Percentiles rank a stretch among this genome's conserved stretches.
phyloP scores from a whole-genome alignment of 1,140 invertebrate genomes.

The Drosophila quadrilineata region DNA sequence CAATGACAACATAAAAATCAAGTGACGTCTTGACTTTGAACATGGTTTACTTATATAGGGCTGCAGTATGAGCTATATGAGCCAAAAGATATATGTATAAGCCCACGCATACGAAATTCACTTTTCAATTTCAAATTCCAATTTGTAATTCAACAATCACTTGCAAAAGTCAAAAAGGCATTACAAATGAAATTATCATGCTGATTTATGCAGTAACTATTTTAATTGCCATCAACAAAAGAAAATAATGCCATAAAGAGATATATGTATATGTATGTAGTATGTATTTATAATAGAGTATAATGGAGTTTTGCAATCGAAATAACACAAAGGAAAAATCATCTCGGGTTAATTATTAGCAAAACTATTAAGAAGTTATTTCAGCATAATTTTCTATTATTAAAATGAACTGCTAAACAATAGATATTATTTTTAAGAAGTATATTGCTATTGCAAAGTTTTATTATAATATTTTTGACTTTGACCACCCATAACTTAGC shows the following conservation, averaged over 20 bases:
- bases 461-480: not conserved
- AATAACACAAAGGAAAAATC: not conserved
- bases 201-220: constrained; percentile 5
- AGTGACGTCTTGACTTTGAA: constrained; percentile 36
- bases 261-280: too few species aligned
- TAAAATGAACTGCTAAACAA: not conserved
- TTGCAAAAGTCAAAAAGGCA: constrained; percentile 18
- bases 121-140: constrained; percentile 16
- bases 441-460: not conserved
- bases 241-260: not conserved
- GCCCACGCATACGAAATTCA: constrained; percentile 12
- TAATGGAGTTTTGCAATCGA: constrained; percentile 3
- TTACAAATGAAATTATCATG: constrained; percentile 12
- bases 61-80: too few species aligned
- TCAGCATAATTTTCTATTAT: not conserved
- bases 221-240: not conserved
- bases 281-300: too few species aligned
- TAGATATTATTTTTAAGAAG: not conserved
- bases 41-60: not conserved
- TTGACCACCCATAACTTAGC: too few species aligned
- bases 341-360: constrained; percentile 2
- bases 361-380: not conserved
- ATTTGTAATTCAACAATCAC: constrained; percentile 10
- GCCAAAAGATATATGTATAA: too few species aligned
- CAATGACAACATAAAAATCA: constrained; percentile 16